phyloP scores from a whole-genome alignment of 2,888 invertebrate species.

The Eupithecia insigniata region DNA sequence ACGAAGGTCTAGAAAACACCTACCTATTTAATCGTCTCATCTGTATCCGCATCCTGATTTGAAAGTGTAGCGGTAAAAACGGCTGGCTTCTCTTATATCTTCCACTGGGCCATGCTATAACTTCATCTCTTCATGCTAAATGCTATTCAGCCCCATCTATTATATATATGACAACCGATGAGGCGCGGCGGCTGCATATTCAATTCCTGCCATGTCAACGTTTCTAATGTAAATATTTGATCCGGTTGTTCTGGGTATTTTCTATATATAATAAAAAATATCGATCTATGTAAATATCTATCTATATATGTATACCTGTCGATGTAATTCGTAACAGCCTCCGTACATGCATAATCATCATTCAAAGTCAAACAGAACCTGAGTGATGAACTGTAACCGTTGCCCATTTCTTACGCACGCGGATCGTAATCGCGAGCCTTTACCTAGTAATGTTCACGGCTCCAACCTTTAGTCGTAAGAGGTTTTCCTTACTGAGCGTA shows the following conservation, averaged over 20 bases:
- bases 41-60: neutral
- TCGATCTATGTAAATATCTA: too few relatives aligned
- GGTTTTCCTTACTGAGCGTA: conserved; percentile 70
- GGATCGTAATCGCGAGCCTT: conserved; percentile 40
- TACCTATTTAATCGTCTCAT: neutral
- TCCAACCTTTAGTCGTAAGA: conserved; percentile 58
- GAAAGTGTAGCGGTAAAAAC: neutral
- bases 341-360: neutral
- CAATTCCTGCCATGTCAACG: too few relatives aligned
- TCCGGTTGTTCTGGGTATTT: too few relatives aligned
- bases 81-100: neutral
- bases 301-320: too few relatives aligned
- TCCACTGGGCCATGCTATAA: neutral
- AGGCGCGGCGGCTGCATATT: too few relatives aligned
- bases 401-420: conserved; percentile 31
- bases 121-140: neutral
- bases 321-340: neutral
- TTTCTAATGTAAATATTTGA: too few relatives aligned
- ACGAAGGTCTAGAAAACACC: too few relatives aligned
- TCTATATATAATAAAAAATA: too few relatives aligned
- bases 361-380: conserved; percentile 16
- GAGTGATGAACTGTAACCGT: conserved; percentile 23
- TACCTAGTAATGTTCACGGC: conserved; percentile 47
- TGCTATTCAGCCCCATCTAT: too few relatives aligned
- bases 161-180: too few relatives aligned